Evolutionary conservation across 2,113 vertebrate species (phyloP), one percentile per base, ranked within the genome.

Genomic region (Bubo blakistoni): DNA sequence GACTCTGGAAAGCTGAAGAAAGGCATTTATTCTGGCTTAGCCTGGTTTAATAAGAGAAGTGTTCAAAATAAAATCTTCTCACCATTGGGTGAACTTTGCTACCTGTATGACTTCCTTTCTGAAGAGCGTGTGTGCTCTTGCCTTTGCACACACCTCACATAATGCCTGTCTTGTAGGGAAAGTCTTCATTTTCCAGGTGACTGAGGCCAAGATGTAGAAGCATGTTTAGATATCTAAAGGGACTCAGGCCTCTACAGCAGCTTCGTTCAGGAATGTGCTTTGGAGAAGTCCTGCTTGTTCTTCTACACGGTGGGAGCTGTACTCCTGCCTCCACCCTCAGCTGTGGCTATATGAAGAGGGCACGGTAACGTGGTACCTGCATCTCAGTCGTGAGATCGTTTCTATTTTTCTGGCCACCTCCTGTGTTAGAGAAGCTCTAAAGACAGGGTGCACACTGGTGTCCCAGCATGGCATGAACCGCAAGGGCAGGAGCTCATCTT

Each of bases 1-100:
- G 62, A 5, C 67, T 80, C 66, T 4, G 18, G 76, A 91, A 86
- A 87, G 74, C 74, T 91, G 78, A 85, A 70, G 89, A 78, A 85
- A 95, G 58, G 26, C 70, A 63, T 97, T 95, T 92, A 40, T 77
- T 95, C 78, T 95, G 86, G 74, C 86, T 88, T 73, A 42, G 27
- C 46, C 77, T 55, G 18, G 52, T 79, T 95, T 92, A 94, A 77
- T 52, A 52, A 24, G 70, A 61, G 54, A 80, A 27, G 9, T n/a
- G 81, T 55, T 80, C 27, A 77, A 93, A 96, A 91, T 61, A 58
- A 87, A 87, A 1, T 44, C 47, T 93, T 42, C 72, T 95, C 69
- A 18, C 59, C 1, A 0, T 5, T 49, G 70, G 38, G 30, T 49
- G 62, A 65, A 65, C 94, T 85, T 69, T 88, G 61, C 74, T 79